Conservation (phyloP, 2,113 vertebrate genomes). For the Sardina pilchardus region DNA sequence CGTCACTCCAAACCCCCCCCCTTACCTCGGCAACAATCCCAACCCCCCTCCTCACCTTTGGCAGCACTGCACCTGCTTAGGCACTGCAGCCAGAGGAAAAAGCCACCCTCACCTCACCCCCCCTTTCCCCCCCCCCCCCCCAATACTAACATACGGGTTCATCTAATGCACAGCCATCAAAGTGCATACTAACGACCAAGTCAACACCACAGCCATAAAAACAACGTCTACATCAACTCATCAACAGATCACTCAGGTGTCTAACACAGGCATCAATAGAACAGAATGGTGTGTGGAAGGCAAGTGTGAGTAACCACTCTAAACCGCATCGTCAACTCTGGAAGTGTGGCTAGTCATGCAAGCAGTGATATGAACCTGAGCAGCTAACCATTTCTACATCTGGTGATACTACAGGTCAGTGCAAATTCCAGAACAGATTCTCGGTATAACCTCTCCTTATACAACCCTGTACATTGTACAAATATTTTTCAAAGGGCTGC, state of each 20-base stretch:
- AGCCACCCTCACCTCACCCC: too few species aligned
- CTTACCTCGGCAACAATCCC: background rate
- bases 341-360: background rate
- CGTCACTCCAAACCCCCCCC: conserved; percentile 20
- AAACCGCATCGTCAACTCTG: background rate
- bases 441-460: background rate
- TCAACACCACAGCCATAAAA: too few species aligned
- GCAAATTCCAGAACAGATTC: background rate
- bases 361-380: background rate
- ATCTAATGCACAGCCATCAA: background rate
- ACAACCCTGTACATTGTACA: background rate
- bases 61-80: background rate
- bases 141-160: background rate
- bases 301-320: background rate
- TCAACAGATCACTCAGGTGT: too few species aligned
- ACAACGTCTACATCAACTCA: too few species aligned
- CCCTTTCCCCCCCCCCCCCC: background rate
- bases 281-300: background rate
- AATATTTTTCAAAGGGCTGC: background rate
- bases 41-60: background rate
- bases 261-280: too few species aligned
- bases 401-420: background rate
- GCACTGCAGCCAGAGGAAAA: conserved; percentile 3
- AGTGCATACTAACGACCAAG: background rate
- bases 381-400: background rate